A percentile compares a stretch with the other conserved stretches of the same genome.
Evolutionary conservation across 2,888 invertebrate species (phyloP).

Genomic region (Pediacus dermestoides): DNA sequence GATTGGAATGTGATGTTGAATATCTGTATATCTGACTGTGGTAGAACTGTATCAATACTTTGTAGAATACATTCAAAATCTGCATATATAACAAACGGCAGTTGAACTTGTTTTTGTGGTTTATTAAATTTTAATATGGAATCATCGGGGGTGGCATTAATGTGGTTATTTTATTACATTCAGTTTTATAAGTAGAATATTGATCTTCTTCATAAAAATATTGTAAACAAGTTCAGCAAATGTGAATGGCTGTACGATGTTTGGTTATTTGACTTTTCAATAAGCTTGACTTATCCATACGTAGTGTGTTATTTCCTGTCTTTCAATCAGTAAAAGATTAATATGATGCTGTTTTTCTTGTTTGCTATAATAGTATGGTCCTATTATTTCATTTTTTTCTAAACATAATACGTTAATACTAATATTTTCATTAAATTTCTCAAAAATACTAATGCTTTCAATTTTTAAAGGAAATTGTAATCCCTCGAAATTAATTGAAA

Average conservation of each 20-base stretch:
- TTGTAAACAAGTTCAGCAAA: constrained; percentile 18
- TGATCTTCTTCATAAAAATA: constrained; percentile 5
- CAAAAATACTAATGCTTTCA: constrained; percentile 23
- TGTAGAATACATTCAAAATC: no score
- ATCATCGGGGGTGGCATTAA: constrained; percentile 10
- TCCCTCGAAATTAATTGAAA: constrained; percentile 18
- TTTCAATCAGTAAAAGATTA: constrained; percentile 17
- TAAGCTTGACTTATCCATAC: constrained; percentile 19
- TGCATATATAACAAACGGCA: no score
- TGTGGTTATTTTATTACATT: constrained; percentile 14
- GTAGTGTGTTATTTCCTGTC: constrained; percentile 19
- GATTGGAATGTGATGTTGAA: no score
- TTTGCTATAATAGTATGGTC: constrained; percentile 15
- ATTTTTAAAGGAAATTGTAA: constrained; percentile 27
- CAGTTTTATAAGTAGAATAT: constrained; percentile 9
- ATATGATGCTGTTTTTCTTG: constrained; percentile 13
- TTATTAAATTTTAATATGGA: constrained; percentile 9
- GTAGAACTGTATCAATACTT: no score
- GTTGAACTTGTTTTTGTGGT: no score
- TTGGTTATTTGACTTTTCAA: constrained; percentile 15
- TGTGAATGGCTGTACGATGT: constrained; percentile 12
- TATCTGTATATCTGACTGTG: no score
- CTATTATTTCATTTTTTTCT: constrained; percentile 13
- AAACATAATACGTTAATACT: constrained; percentile 20
- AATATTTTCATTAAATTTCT: constrained; percentile 23